Conservation (phyloP, 2,797 vertebrate genomes). For the Rhabdophis nuchalis region DNA sequence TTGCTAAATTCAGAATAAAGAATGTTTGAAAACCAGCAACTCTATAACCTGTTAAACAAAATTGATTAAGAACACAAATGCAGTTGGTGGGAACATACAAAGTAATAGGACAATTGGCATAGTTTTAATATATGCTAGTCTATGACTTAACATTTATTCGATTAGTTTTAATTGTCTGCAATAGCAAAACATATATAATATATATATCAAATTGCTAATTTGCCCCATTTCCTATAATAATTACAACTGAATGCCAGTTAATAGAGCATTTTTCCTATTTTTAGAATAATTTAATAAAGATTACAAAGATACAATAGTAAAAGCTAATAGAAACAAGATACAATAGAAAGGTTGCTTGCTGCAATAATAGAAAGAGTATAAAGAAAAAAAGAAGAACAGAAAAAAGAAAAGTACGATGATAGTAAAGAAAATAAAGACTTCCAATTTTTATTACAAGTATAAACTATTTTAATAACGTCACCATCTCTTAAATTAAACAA, state of each 20-base stretch:
- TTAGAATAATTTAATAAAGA: not conserved
- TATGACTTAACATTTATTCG: not conserved
- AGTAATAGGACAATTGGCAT: not conserved
- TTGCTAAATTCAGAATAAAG: not conserved
- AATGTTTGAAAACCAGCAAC: constrained; percentile 19
- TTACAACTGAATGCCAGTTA: no score
- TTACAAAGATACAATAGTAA: not conserved
- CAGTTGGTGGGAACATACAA: constrained; percentile 28
- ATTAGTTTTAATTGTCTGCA: constrained; percentile 20
- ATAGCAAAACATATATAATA: not conserved
- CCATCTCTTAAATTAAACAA: not conserved
- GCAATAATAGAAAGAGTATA: not conserved
- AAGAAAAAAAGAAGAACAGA: not conserved
- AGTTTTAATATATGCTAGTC: not conserved
- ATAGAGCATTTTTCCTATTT: no score
- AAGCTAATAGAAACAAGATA: not conserved
- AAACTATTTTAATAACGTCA: not conserved
- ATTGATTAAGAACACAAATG: constrained; percentile 28
- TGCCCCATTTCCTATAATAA: no score
- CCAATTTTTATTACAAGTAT: not conserved
- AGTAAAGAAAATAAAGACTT: not conserved
- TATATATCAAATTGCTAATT: no score
- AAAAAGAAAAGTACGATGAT: not conserved
- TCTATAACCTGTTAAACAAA: not conserved
- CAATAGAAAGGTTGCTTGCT: not conserved